A percentile compares a stretch with the other conserved stretches of the same genome.
Conservation (phyloP, 2,797 vertebrate genomes). For the Eulemur albifrons region DNA sequence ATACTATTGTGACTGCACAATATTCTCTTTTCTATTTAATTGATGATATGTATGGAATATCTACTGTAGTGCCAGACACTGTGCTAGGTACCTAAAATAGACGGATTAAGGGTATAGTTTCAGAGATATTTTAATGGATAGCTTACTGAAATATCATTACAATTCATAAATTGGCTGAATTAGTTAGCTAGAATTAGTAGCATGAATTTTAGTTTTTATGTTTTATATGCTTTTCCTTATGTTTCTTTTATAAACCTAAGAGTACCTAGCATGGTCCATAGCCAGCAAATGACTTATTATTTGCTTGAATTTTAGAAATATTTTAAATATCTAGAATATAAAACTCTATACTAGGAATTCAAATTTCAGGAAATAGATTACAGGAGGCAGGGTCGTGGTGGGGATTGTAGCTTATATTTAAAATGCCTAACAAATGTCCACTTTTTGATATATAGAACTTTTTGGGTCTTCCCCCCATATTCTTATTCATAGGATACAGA, state of each 20-base stretch:
- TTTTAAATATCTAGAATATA: not conserved
- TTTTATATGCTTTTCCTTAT: not conserved
- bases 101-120: not conserved
- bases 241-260: conserved; percentile 16
- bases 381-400: not conserved
- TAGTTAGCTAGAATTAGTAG: not conserved
- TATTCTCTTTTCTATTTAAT: not conserved
- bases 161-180: not conserved
- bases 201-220: not conserved
- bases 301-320: conserved; percentile 37
- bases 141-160: not conserved
- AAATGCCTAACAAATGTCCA: conserved; percentile 13
- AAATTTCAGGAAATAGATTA: not conserved
- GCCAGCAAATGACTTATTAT: not conserved
- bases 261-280: not conserved
- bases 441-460: not conserved
- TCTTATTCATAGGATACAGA: not conserved
- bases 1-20: not conserved
- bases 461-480: not conserved
- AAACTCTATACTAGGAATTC: not conserved
- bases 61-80: not conserved
- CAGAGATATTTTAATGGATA: not conserved
- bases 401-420: not conserved
- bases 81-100: not conserved
- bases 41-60: not conserved